Evolutionary conservation across 2,888 invertebrate species (phyloP), one percentile per base, ranked within the genome.

Genomic region (Melikaiella ostensackeni): DNA sequence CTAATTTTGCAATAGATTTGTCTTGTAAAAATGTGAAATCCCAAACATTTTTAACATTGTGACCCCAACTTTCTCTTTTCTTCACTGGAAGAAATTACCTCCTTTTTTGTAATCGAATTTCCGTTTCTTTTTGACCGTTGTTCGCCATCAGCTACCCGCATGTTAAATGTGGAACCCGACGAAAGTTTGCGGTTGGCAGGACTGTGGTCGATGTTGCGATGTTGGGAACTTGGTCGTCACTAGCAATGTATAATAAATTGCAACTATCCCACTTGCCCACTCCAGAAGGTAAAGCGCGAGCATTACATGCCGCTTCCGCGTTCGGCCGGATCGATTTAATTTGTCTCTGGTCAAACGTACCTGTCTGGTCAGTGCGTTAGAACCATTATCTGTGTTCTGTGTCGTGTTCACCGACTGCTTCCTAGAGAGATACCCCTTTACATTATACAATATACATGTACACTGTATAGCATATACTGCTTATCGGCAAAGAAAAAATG

Each of bases 261-360:
- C 82, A 80, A 80, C 80, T 79, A 75, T 74, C 77, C 62, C 27
- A 64, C 46, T 50, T 33, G 33, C 74, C 66, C 78, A 84, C 80
- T 82, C 79, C 76, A 80, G 77, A 81, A 83, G 80, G 82, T 82
- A 80, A 83, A 80, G 82, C 82, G 86, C 82, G 82, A 83, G 85
- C 84, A 83, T 83, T 81, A 80, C 77, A 46, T 75, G 66, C 77
- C 78, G 83, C 83, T 82, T 86, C 85, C 85, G 83, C 83, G 80
- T 86, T 85, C 82, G 82, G 80, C 75, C 79, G 82, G 80, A 86
- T 86, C 86, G 85, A 87, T 87, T 86, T 85, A 82, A 86, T 85
- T 84, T 81, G 82, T 83, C 82, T 83, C 81, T 83, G 79, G 77
- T 79, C 79, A 81, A 81, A 83, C 77, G 74, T 73, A 79, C 61